Evolutionary conservation across 2,797 vertebrate genomes (phyloP).

Genomic region (Coregonus sp.): DNA sequence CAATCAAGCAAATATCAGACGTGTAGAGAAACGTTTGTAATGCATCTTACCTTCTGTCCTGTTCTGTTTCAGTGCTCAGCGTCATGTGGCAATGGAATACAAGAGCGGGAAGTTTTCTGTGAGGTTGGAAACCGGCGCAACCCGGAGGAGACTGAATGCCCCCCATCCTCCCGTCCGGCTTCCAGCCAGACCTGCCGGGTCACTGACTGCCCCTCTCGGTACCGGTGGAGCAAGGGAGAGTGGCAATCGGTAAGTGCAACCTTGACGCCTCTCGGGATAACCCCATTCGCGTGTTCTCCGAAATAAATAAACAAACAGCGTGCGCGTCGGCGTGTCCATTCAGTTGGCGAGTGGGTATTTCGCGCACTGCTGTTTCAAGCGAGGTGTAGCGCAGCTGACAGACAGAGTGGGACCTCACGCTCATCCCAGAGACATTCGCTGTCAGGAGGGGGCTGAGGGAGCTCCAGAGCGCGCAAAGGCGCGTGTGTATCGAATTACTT

Average conservation of each 20-base stretch:
- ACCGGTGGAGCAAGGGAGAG: constrained; percentile 83
- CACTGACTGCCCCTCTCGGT: constrained; percentile 73
- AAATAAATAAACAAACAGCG: constrained; percentile 18
- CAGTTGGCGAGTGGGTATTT: constrained; percentile 22
- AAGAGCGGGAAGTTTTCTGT: constrained; percentile 77
- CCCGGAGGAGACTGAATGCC: constrained; percentile 68
- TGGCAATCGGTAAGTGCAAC: constrained; percentile 85
- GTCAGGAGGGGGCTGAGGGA: constrained; percentile 19
- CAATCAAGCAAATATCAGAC: not conserved
- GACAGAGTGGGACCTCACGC: constrained; percentile 19
- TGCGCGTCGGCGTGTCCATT: not conserved
- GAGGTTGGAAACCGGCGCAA: constrained; percentile 59
- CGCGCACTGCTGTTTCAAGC: constrained; percentile 36
- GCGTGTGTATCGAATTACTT: too few species aligned
- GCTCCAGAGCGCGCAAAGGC: too few species aligned
- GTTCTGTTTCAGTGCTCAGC: constrained; percentile 81
- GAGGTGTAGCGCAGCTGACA: constrained; percentile 22
- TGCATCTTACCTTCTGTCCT: constrained; percentile 60
- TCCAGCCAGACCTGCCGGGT: constrained; percentile 78
- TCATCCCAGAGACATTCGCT: constrained; percentile 14
- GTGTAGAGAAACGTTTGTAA: not conserved
- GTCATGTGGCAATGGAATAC: constrained; percentile 84
- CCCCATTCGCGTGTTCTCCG: constrained; percentile 16
- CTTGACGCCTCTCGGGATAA: constrained; percentile 5
- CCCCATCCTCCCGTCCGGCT: constrained; percentile 54